phyloP scores from a whole-genome alignment of 2,797 vertebrate genomes.

The Channa striata region DNA sequence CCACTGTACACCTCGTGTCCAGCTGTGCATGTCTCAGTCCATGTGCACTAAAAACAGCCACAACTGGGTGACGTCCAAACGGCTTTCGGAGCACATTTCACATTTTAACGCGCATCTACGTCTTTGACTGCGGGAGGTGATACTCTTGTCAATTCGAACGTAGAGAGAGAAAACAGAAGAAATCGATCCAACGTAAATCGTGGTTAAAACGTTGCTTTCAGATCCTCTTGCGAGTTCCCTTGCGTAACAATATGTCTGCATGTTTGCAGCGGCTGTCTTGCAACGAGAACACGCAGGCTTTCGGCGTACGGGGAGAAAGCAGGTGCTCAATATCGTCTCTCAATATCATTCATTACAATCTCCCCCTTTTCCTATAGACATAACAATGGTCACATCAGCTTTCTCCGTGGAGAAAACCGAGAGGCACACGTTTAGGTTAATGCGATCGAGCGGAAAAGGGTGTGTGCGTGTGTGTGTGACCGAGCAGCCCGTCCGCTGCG shows the following conservation, averaged over 20 bases:
- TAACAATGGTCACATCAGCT: background rate
- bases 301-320: background rate
- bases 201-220: constrained; percentile 45
- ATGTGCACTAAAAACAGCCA: constrained; percentile 1
- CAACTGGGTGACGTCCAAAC: background rate
- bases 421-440: fast-evolving
- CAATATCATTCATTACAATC: background rate
- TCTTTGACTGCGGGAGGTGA: constrained; percentile 6
- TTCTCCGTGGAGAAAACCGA: background rate
- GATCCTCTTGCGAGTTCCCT: constrained; percentile 39
- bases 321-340: background rate
- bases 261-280: background rate
- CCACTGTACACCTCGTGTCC: constrained; percentile 10
- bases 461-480: too few relatives aligned
- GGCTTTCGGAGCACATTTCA: constrained; percentile 9
- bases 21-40: constrained; percentile 2
- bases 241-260: constrained; percentile 25
- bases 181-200: background rate
- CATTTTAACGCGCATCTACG: constrained; percentile 5
- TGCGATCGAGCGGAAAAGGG: constrained; percentile 5
- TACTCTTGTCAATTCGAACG: background rate
- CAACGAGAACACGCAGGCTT: background rate
- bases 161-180: background rate
- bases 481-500: background rate
- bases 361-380: background rate